These are phyloP conservation scores for Aurelia aurita complex sp. Pacific DNA, from an alignment of 30 jellyfish, hydroid and myxozoan species.

Conservation along the genomic window DNA sequence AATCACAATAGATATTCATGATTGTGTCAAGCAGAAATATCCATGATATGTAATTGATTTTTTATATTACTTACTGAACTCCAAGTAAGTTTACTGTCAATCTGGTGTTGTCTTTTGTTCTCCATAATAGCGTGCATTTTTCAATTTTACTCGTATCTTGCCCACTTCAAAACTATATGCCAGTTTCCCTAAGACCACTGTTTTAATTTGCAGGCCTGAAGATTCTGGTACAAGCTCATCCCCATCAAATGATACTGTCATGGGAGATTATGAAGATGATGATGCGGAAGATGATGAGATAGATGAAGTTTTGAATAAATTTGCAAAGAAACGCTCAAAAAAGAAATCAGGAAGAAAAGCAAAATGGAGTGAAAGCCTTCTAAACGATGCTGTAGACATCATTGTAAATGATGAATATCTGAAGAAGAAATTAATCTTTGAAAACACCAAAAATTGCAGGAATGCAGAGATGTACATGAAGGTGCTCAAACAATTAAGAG, in stretches of 20 bases:
- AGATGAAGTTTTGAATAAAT: neutral
- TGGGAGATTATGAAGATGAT: neutral
- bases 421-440: conserved; percentile 23
- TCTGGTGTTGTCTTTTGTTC: too few relatives aligned
- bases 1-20: too few relatives aligned
- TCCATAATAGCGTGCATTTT: neutral
- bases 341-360: conserved; percentile 25
- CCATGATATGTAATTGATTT: too few relatives aligned
- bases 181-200: neutral
- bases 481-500: conserved; percentile 3
- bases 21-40: too few relatives aligned
- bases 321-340: neutral
- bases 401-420: conserved; percentile 12
- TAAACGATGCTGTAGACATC: conserved; percentile 24
- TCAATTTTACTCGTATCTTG: neutral
- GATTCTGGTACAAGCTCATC: conserved; percentile 2
- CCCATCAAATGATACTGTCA: neutral
- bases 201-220: conserved; percentile 1
- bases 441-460: conserved; percentile 24
- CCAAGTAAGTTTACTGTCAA: too few relatives aligned
- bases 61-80: too few relatives aligned
- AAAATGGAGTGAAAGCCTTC: conserved; percentile 25
- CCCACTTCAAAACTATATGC: neutral
- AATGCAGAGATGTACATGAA: conserved; percentile 22
- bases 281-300: conserved; percentile 11